A percentile compares a stretch with the other conserved stretches of the same genome.
phyloP scores from a whole-genome alignment of 2,113 vertebrate genomes.

The Oryctolagus cuniculus region DNA sequence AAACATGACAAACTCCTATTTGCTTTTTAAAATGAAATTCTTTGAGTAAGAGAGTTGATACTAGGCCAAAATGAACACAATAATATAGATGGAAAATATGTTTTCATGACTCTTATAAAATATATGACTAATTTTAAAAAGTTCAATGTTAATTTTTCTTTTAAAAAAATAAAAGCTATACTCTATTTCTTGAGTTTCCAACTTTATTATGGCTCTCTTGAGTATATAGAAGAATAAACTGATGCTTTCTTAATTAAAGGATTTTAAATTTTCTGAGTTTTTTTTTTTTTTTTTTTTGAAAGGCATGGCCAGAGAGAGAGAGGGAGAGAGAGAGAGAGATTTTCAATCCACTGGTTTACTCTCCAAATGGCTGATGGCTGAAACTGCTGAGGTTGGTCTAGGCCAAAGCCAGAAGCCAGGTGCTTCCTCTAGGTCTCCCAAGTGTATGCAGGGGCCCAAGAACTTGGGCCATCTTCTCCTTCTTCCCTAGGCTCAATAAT shows the following conservation, averaged over 20 bases:
- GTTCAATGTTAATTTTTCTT: not conserved
- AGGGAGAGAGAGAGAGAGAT: no score
- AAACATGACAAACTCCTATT: not conserved
- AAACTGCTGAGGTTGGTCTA: no score
- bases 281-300: not conserved
- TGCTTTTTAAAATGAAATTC: not conserved
- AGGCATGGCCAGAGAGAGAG: no score
- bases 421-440: no score
- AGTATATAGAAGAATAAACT: not conserved
- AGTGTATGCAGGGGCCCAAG: no score
- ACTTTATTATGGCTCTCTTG: not conserved
- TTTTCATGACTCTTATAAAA: not conserved
- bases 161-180: not conserved
- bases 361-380: no score
- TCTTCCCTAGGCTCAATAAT: no score
- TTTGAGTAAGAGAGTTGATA: not conserved
- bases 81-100: not conserved
- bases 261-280: not conserved
- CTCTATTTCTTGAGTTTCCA: not conserved
- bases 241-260: not conserved
- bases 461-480: no score
- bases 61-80: not conserved
- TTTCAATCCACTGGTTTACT: no score
- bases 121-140: not conserved
- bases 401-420: no score